Evolutionary conservation across 2,888 invertebrate genomes (phyloP), one percentile per base, ranked within the genome.

Genomic region (Acanthoscelides obtectus): DNA sequence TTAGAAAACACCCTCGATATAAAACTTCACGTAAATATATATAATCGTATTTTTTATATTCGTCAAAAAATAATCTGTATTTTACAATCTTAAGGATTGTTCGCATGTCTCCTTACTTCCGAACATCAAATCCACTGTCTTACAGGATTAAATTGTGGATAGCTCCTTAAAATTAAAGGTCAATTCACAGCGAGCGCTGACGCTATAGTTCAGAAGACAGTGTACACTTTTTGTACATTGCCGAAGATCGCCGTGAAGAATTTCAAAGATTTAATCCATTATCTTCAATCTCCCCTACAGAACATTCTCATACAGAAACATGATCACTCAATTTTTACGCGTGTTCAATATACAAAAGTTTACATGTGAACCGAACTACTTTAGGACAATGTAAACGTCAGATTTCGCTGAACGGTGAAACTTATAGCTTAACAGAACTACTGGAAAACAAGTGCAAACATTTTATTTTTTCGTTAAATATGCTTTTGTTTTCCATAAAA

Each of bases 21-120:
- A 12, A 6, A 45, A 45, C 45, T 45, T 45, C 45, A 45, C 45
- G 17, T 17, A 45, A 45, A 45, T 66, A 66, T 66, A 66, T 20
- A 21, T 22, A 66, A 20, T 66, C 22, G 45, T 20, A 66, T 22
- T 66, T 66, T 66, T 21, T 66, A 66, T 66, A 66, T 84, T 82
- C 84, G 84, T 84, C 84, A 83, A 86, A 86, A 86, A 86, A 86
- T 85, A 85, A 84, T 84, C 82, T 83, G 80, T 84, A 81, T 78
- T 77, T 75, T 79, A 79, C 81, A 79, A 79, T 22, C 66, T 66
- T 66, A 66, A 66, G 20, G 20, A 66, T 21, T 20, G 66, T 20
- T 20, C 72, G 66, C 69, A 73, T 70, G 84, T 84, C 85, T 85
- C 84, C 84, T 84, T 81, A 83, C 84, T 84, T 80, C 78, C 84